Conservation (phyloP, 1,140 invertebrate species). For the Lasaia peninsularis region DNA sequence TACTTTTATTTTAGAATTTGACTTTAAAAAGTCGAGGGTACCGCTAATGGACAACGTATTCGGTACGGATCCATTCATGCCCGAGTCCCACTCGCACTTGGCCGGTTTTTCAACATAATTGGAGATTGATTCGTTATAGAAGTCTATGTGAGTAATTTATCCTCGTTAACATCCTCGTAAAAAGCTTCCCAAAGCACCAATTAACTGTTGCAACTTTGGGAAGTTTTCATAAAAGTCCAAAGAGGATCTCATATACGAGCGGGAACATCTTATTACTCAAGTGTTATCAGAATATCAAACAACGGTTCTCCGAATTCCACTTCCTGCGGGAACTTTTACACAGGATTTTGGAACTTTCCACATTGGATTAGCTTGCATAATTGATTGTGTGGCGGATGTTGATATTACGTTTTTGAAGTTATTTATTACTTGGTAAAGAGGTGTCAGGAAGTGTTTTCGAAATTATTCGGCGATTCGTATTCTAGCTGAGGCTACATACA, state of each 20-base stretch:
- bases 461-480: slow-evolving; percentile 7
- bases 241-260: not conserved
- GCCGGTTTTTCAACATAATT: too few relatives aligned
- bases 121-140: too few relatives aligned
- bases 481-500: slow-evolving; percentile 1
- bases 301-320: not conserved
- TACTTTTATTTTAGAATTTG: too few relatives aligned
- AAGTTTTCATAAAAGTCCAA: not conserved
- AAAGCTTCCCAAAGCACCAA: too few relatives aligned
- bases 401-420: not conserved
- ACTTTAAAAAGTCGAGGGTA: too few relatives aligned
- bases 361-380: not conserved
- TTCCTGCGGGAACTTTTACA: not conserved
- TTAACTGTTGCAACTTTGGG: not conserved
- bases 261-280: not conserved
- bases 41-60: too few relatives aligned
- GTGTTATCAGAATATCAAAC: slow-evolving; percentile 8
- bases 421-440: not conserved
- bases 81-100: too few relatives aligned
- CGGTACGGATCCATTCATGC: too few relatives aligned
- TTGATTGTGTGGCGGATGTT: not conserved
- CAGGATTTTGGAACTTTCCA: not conserved
- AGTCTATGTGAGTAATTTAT: not conserved
- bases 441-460: slow-evolving; percentile 6
- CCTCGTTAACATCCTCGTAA: not conserved